phyloP scores from a whole-genome alignment of 2,888 invertebrate genomes.

The Conchocele bisecta region DNA sequence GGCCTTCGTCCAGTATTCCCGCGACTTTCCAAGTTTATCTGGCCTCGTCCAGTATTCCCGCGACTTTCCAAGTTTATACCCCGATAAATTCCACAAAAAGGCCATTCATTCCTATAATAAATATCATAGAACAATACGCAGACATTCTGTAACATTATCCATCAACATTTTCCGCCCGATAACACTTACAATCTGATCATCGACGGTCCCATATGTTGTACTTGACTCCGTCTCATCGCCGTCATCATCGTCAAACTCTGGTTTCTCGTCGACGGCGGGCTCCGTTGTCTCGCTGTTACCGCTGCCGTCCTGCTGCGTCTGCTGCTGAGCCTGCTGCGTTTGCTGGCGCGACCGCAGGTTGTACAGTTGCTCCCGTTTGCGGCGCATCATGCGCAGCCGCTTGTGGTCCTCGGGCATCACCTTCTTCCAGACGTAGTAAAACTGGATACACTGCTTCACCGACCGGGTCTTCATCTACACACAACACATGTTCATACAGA shows the following conservation, averaged over 20 bases:
- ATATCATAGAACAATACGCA: too few species aligned
- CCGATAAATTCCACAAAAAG: too few species aligned
- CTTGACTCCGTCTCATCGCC: slow-evolving; percentile 62
- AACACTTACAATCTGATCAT: slow-evolving; percentile 54
- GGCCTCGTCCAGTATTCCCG: too few species aligned
- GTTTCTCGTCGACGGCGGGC: slow-evolving; percentile 23
- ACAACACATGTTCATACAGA: too few species aligned
- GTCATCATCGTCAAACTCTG: slow-evolving; percentile 42
- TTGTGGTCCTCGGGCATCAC: slow-evolving; percentile 95
- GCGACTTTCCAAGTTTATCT: too few species aligned
- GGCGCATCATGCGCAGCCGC: slow-evolving; percentile 88
- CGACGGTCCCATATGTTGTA: slow-evolving; percentile 53
- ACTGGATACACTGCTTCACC: slow-evolving; percentile 95
- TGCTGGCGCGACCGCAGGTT: slow-evolving; percentile 78
- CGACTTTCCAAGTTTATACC: too few species aligned
- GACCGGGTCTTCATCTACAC: slow-evolving; percentile 94
- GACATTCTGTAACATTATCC: neutral
- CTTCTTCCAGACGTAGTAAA: slow-evolving; percentile 99
- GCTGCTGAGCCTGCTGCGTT: slow-evolving; percentile 39
- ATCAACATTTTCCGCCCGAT: neutral
- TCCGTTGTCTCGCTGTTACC: slow-evolving; percentile 1
- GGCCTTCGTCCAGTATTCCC: too few species aligned
- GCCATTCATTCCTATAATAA: too few species aligned
- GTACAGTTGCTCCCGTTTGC: slow-evolving; percentile 84
- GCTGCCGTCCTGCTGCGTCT: neutral